These are phyloP conservation scores for Ditula angustiorana DNA, from an alignment of 2,888 invertebrate species.

Conservation along the genomic window DNA sequence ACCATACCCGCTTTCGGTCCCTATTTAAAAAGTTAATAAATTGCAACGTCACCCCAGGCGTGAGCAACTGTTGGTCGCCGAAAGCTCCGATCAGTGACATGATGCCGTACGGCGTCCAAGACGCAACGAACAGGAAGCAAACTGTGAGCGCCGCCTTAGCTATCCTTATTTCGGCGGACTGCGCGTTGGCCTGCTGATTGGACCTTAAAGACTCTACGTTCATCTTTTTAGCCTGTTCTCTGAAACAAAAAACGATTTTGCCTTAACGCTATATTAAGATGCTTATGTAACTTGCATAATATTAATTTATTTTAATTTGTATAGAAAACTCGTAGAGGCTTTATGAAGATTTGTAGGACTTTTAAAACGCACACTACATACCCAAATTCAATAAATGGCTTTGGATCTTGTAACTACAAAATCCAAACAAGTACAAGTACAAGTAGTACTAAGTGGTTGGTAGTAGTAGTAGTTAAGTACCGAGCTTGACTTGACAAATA, in stretches of 20 bases:
- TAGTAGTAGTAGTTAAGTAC: too few relatives aligned
- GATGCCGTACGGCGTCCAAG: constrained; percentile 96
- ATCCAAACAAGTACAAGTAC: too few relatives aligned
- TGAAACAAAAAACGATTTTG: constrained; percentile 44
- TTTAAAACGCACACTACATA: too few relatives aligned
- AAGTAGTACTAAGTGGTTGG: too few relatives aligned
- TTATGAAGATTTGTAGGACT: neutral
- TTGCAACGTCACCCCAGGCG: constrained; percentile 85
- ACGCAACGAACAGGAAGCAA: constrained; percentile 93
- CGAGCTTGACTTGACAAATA: too few relatives aligned
- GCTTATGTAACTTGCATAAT: too few relatives aligned
- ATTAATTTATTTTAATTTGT: neutral
- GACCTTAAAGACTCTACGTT: constrained; percentile 93
- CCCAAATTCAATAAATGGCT: too few relatives aligned
- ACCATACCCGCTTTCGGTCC: neutral
- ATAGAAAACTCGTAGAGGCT: neutral
- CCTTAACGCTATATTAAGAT: neutral
- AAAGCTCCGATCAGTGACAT: constrained; percentile 93
- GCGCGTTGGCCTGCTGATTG: constrained; percentile 88
- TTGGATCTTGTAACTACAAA: too few relatives aligned
- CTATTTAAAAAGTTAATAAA: neutral
- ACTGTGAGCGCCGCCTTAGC: constrained; percentile 96
- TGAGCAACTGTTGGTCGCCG: constrained; percentile 90
- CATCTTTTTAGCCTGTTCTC: constrained; percentile 93
- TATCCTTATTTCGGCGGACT: constrained; percentile 93